Base-by-base conservation (phyloP, 1,140 invertebrate species). In the Conus ventricosus region DNA sequence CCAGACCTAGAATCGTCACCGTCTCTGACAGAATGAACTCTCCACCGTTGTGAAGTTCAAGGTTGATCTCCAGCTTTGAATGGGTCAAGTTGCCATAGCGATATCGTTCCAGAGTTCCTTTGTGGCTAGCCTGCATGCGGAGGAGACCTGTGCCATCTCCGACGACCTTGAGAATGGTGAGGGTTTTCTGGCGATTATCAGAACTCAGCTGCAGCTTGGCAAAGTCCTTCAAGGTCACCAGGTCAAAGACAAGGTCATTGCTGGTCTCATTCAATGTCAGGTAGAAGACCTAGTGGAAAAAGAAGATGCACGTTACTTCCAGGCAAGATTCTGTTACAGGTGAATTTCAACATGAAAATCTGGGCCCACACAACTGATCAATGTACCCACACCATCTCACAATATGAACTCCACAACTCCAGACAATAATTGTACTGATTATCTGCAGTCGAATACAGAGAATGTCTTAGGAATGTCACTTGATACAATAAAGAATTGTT, bases 21-120 rank as follows among this genome's bases (percentile, higher is more conserved):
- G 92, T 92, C 87, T 93, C 91, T 6, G 92, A 93, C 51, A 93
- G 81, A 17, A 93, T 91, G 87, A 92, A 93, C 87, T 92, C 90
- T 23, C 93, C 93, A 76, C 92, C 92, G 90, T 92, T 89, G 82
- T 93, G 91, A 10, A 93, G 89, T 84, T 92, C 92, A 54, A 93
- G 88, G 83, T 93, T 93, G 53, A 93, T 91, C 84, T 91, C 89
- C 15, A 93, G 89, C 88, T 92, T 92, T 39, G 93, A 93, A 63
- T 91, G 91, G 1, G 91, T 89, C 57, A 90, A 39, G 63, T 91
- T 91, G 60, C 84, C 90, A 25, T 89, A 88, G 20, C 76, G 87
- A 25, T 87, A 87, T 53, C 93, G 78, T 85, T 93, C 93, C 51
- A 93, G 83, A 3, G 82, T 84, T n/a, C 91, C 93, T 86, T 87